Evolutionary conservation across 1,140 invertebrate genomes (phyloP), one percentile per base, ranked within the genome.

Genomic region (Conus ventricosus): DNA sequence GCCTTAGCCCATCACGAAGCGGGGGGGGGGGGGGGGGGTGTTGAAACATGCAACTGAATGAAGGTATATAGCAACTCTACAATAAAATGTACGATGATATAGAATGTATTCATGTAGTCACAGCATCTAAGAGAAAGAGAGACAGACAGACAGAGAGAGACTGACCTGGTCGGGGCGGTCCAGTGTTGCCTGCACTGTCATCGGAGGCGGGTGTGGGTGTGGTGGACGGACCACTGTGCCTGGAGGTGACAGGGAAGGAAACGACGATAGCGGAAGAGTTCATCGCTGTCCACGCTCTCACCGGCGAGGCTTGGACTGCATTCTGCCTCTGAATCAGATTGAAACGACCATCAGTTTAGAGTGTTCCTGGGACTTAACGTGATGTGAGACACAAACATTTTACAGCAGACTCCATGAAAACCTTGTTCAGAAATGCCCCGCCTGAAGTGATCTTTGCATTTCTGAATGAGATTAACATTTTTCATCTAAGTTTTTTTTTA

Each of bases 231-330:
- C 27, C 4, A 11, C 53, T 15, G 67, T 85, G 63, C 51, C 27
- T 75, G 8, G 84, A 10, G 0, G 67, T 85, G 63, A 67, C 75
- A 17, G 84, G 71, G 63, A 85, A 85, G 67, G 84, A 75, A 51
- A 85, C 75, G 67, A 85, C 63, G 67, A 85, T 85, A 0, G 84
- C 75, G 13, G 84, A 85, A 20, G 71, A 53, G 55, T 85, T 85
- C 84, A 85, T 85, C 51, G 23, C 57, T 84, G 82, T 39, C 39
- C 39, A 39, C 39, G 39, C 39, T 39, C 0, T 39, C 39, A 39
- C 39, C 39, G 39, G 39, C 39, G 0, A 3, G 39, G 39, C 39
- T 39, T 39, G 39, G 39, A 39, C 39, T 39, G 39, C 39, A 39
- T 39, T 39, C 39, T 39, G 39, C 39, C 39, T 39, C 39, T 39